Conservation (phyloP, 1,140 invertebrate species). For the Plutomurus gul region DNA sequence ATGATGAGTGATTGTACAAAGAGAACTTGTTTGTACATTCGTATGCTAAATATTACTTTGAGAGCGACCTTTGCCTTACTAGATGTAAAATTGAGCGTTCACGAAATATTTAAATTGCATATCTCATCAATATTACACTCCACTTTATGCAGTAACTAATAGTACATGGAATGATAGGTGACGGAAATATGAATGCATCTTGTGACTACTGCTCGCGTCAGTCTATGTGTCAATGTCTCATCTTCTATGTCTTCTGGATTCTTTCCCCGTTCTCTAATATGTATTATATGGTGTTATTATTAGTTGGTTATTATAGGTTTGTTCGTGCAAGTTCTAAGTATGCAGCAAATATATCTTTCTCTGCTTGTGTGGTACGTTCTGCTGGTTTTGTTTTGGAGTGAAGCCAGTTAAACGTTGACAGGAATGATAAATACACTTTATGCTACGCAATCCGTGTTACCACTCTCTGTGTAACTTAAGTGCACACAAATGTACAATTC, state of each 20-base stretch:
- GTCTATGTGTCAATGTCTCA: slow-evolving; percentile 4
- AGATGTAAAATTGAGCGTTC: background rate
- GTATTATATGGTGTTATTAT: too few relatives aligned
- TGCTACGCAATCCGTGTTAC: slow-evolving; percentile 6
- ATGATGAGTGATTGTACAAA: too few relatives aligned
- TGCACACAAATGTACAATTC: too few relatives aligned
- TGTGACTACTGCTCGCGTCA: background rate
- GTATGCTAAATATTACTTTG: background rate
- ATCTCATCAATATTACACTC: slow-evolving; percentile 5
- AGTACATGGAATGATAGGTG: slow-evolving; percentile 11
- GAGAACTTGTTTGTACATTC: too few relatives aligned
- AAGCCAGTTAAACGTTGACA: slow-evolving; percentile 16
- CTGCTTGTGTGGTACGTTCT: background rate
- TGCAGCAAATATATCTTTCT: background rate
- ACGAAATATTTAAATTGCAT: background rate
- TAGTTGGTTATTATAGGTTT: too few relatives aligned
- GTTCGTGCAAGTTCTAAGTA: too few relatives aligned
- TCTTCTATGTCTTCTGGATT: slow-evolving; percentile 5
- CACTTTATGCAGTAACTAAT: slow-evolving; percentile 21
- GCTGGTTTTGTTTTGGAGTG: slow-evolving; percentile 10
- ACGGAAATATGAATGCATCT: slow-evolving; percentile 16
- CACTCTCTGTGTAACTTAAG: background rate
- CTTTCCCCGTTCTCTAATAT: too few relatives aligned
- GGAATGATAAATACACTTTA: slow-evolving; percentile 21
- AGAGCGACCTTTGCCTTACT: background rate